Conservation (phyloP, 1,140 invertebrate species). For the Plectrocnemia conspersa region DNA sequence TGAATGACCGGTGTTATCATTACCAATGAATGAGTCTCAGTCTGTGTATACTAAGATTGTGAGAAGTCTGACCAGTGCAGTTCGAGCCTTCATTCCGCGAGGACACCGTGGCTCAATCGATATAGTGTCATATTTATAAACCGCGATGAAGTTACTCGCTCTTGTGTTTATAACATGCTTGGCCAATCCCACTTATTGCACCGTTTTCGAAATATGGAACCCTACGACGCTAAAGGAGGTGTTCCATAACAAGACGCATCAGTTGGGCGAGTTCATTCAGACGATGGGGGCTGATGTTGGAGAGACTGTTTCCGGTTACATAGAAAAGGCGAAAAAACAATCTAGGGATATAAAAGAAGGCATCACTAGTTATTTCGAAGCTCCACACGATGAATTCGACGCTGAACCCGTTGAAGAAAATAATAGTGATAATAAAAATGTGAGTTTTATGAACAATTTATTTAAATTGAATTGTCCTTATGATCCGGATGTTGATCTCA, state of each 20-base stretch:
- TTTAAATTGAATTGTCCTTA: slow-evolving; percentile 21
- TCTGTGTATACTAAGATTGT: too few species aligned
- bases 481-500: slow-evolving; percentile 44
- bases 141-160: background rate
- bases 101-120: background rate
- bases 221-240: slow-evolving; percentile 19
- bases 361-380: slow-evolving; percentile 16
- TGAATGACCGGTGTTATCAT: too few species aligned
- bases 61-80: slow-evolving; percentile 13
- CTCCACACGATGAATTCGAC: slow-evolving; percentile 5
- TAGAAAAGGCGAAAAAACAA: slow-evolving; percentile 16
- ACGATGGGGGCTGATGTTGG: slow-evolving; percentile 5
- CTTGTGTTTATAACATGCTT: background rate
- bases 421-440: too few species aligned
- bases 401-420: too few species aligned
- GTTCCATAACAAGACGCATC: slow-evolving; percentile 23
- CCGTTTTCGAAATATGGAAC: slow-evolving; percentile 23
- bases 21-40: too few species aligned
- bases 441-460: too few species aligned
- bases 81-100: background rate
- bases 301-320: slow-evolving; percentile 12
- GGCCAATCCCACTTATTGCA: background rate
- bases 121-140: background rate
- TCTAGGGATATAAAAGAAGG: slow-evolving; percentile 16
- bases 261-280: slow-evolving; percentile 13